Conservation (phyloP, 2,888 invertebrate genomes). For the Andrena camellia region DNA sequence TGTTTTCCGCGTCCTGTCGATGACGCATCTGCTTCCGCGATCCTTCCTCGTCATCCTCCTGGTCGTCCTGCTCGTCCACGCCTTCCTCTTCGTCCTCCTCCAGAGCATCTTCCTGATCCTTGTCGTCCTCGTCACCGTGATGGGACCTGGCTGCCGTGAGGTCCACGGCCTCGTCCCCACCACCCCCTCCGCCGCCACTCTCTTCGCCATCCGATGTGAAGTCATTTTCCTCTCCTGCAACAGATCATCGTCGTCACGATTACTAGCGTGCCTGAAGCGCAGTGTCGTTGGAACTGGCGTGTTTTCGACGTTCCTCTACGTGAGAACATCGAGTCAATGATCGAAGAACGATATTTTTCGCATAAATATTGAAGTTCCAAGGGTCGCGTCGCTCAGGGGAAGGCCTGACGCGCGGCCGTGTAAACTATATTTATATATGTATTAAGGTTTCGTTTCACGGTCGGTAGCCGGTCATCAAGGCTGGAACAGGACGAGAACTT, state of each 20-base stretch:
- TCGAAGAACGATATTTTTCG: not conserved
- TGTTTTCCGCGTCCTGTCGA: constrained; percentile 92
- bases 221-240: constrained; percentile 90
- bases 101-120: constrained; percentile 86
- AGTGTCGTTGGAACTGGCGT: not conserved
- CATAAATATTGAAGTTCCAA: not conserved
- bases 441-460: constrained; percentile 48
- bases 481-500: constrained; percentile 36
- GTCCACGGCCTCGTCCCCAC: constrained; percentile 83
- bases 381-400: constrained; percentile 2
- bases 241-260: constrained; percentile 77
- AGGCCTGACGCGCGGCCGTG: constrained; percentile 29
- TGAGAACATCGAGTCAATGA: not conserved
- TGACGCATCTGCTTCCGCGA: constrained; percentile 90
- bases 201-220: constrained; percentile 89
- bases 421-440: constrained; percentile 5
- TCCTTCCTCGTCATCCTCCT: constrained; percentile 87
- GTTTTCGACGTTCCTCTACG: too few species aligned
- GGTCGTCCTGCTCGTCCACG: constrained; percentile 82
- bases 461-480: constrained; percentile 42
- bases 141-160: constrained; percentile 89
- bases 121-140: constrained; percentile 91
- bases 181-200: constrained; percentile 79
- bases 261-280: not conserved
- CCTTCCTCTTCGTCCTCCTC: constrained; percentile 86